Evolutionary conservation across 2,797 vertebrate species (phyloP).

Genomic region (Petrocephalus sullivani): DNA sequence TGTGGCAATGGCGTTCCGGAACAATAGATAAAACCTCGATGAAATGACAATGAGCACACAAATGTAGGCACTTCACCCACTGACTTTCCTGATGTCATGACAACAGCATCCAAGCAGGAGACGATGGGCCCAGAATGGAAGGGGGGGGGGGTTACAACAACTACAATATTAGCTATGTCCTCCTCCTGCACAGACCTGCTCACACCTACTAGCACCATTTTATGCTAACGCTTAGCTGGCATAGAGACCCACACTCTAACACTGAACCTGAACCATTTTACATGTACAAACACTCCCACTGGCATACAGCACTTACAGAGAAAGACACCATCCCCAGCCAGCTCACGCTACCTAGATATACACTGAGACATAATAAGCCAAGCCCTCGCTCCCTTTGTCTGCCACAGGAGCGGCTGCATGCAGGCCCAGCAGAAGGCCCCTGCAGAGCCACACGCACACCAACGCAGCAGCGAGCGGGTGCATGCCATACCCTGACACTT

Average conservation of each 20-base stretch:
- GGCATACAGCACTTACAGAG: not conserved
- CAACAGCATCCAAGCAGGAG: conserved; percentile 23
- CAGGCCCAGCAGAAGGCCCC: not conserved
- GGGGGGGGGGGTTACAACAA: conserved; percentile 39
- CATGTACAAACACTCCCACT: not conserved
- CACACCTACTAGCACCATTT: conserved; percentile 19
- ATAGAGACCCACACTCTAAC: not conserved
- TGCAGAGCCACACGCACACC: not conserved
- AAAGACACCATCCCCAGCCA: not conserved
- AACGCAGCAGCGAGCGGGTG: conserved; percentile 19
- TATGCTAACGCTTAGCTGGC: not conserved
- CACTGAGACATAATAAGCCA: not conserved
- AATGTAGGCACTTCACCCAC: conserved; percentile 13
- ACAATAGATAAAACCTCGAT: not conserved
- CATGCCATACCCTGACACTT: conserved; percentile 87
- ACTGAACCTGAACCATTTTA: not conserved
- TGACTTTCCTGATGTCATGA: conserved; percentile 34
- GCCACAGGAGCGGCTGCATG: conserved; percentile 4
- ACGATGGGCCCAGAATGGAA: conserved; percentile 9
- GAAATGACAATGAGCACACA: not conserved
- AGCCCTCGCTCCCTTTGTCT: conserved; percentile 23
- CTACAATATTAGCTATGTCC: conserved; percentile 40
- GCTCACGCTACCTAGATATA: not conserved
- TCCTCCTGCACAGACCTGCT: conserved; percentile 34
- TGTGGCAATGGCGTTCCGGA: not conserved